Conservation (phyloP, 2,797 vertebrate species). For the Pseudochaenichthys georgianus region DNA sequence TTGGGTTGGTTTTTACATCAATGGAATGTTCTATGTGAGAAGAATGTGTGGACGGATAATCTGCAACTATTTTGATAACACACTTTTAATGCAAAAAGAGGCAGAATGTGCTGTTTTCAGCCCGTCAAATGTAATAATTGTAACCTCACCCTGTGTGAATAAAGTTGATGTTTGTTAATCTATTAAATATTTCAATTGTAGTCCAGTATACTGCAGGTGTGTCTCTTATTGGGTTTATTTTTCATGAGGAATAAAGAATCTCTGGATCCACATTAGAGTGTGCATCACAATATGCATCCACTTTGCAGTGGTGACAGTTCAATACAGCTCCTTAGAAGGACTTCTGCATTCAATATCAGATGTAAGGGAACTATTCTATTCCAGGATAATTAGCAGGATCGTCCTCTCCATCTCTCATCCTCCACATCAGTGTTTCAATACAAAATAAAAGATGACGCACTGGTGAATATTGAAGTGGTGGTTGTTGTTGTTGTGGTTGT, state of each 20-base stretch:
- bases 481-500: background rate
- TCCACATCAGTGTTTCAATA: background rate
- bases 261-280: too few relatives aligned
- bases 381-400: background rate
- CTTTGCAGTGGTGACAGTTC: conserved; percentile 16
- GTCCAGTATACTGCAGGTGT: too few relatives aligned
- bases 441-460: background rate
- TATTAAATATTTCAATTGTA: too few relatives aligned
- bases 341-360: conserved; percentile 1
- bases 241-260: too few relatives aligned
- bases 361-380: conserved; percentile 8
- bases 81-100: too few relatives aligned
- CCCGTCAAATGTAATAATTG: too few relatives aligned
- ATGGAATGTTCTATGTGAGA: conserved; percentile 7
- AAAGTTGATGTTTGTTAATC: too few relatives aligned
- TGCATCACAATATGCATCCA: background rate
- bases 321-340: background rate
- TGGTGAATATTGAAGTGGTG: background rate
- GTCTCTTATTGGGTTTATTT: too few relatives aligned
- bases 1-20: background rate
- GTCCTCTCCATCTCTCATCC: background rate
- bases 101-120: too few relatives aligned
- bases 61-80: too few relatives aligned
- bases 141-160: too few relatives aligned
- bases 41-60: too few relatives aligned